Conservation (phyloP, 1,140 invertebrate genomes). For the Geopemphigus sp. region DNA sequence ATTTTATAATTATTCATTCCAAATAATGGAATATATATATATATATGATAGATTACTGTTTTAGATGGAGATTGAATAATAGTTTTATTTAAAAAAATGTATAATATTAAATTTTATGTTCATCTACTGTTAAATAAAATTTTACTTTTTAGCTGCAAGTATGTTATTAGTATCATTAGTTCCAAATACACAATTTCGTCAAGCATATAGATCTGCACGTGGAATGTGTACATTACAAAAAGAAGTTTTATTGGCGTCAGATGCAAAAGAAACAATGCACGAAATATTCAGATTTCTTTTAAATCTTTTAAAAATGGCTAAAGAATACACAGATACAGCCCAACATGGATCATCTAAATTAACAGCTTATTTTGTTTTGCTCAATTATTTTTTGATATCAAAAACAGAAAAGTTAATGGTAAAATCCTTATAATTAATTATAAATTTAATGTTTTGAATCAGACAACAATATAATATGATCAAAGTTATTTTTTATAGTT, state of each 20-base stretch:
- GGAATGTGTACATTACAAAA: constrained; percentile 57
- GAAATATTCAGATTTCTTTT: constrained; percentile 71
- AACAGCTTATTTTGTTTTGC: constrained; percentile 84
- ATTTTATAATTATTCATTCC: no score
- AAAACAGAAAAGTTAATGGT: constrained; percentile 91
- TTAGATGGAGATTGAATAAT: no score
- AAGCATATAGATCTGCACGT: constrained; percentile 72
- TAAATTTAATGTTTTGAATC: constrained; percentile 5
- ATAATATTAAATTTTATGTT: neutral
- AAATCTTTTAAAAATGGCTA: constrained; percentile 73
- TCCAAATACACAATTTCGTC: constrained; percentile 81
- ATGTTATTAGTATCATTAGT: constrained; percentile 74
- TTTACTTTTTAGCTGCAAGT: constrained; percentile 33
- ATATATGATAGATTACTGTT: no score
- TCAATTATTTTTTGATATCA: constrained; percentile 85
- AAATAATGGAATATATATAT: no score
- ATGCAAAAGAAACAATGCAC: constrained; percentile 77
- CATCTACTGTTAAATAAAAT: neutral
- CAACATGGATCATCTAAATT: constrained; percentile 87
- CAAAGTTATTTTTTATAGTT: neutral
- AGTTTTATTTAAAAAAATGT: neutral
- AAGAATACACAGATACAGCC: constrained; percentile 79
- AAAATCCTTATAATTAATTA: constrained; percentile 54
- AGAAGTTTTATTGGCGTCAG: constrained; percentile 62
- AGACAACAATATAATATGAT: neutral